Percentiles rank a stretch among this genome's conserved stretches.
Conservation (phyloP, 1,140 invertebrate species). For the Drosophila trapezifrons region DNA sequence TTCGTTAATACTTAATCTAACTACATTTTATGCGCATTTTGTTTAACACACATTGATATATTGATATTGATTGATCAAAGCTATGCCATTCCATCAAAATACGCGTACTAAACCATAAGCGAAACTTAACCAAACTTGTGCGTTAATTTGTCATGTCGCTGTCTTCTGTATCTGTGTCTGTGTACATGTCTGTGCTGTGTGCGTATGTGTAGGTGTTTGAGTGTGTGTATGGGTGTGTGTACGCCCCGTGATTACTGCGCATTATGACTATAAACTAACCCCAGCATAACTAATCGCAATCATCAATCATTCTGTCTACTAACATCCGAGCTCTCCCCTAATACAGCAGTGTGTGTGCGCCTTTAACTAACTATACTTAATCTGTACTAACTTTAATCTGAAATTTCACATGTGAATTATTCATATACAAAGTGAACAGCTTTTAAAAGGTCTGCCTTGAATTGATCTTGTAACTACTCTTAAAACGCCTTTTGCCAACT, state of each 20-base stretch:
- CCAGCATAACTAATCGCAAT: constrained; percentile 35
- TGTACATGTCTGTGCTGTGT: constrained; percentile 17
- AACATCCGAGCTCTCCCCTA: constrained; percentile 14
- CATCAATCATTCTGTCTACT: constrained; percentile 32
- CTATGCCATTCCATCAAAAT: constrained; percentile 71
- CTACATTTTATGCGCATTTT: constrained; percentile 77
- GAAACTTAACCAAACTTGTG: constrained; percentile 53
- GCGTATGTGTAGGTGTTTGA: constrained; percentile 25
- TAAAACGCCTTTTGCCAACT: constrained; percentile 2
- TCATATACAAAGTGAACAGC: neutral
- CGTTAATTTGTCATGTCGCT: constrained; percentile 66
- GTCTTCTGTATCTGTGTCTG: constrained; percentile 40
- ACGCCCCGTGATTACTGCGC: constrained; percentile 18
- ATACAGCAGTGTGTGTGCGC: constrained; percentile 13
- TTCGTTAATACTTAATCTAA: constrained; percentile 75
- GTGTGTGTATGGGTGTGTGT: constrained; percentile 25
- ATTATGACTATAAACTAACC: constrained; percentile 23
- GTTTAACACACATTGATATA: constrained; percentile 66
- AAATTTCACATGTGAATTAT: constrained; percentile 13
- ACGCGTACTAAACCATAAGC: constrained; percentile 50
- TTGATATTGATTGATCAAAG: constrained; percentile 72
- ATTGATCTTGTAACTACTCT: neutral
- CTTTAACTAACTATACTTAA: constrained; percentile 10
- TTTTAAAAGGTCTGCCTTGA: neutral
- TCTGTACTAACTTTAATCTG: constrained; percentile 6